phyloP scores from a whole-genome alignment of 2,888 invertebrate species.

The Cephus pulcher region DNA sequence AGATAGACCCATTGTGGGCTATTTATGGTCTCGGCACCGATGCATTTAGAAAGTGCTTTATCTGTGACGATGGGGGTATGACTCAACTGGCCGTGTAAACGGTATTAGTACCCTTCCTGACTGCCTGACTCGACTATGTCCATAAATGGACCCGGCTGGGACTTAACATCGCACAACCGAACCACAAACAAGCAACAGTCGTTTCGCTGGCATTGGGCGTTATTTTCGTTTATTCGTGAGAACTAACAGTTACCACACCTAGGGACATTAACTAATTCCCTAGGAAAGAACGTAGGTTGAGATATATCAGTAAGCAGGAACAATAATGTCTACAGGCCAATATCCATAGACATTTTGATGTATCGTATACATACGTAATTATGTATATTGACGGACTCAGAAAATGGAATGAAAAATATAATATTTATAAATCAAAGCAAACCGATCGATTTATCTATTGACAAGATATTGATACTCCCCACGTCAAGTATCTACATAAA shows the following conservation, averaged over 20 bases:
- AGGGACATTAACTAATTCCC: neutral
- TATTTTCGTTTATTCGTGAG: neutral
- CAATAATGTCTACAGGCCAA: neutral
- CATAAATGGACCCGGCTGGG: neutral
- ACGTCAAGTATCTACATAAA: neutral
- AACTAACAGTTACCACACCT: neutral
- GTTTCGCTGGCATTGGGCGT: neutral
- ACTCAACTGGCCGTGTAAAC: conserved; percentile 50
- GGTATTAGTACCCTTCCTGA: conserved; percentile 32
- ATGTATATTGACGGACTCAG: neutral
- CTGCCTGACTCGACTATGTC: neutral
- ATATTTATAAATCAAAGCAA: neutral
- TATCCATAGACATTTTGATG: neutral
- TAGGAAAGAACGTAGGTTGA: neutral
- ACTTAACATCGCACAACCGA: neutral
- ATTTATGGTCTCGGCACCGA: conserved; percentile 48
- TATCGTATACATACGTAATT: neutral
- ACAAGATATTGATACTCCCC: neutral
- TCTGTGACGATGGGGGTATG: conserved; percentile 48
- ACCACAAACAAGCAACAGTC: neutral
- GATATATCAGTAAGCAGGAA: neutral
- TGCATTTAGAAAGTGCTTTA: conserved; percentile 58
- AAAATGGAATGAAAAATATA: neutral
- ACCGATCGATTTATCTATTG: neutral
- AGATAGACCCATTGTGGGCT: conserved; percentile 52